phyloP scores from a whole-genome alignment of 1,140 invertebrate species.

The Nasonia vitripennis region DNA sequence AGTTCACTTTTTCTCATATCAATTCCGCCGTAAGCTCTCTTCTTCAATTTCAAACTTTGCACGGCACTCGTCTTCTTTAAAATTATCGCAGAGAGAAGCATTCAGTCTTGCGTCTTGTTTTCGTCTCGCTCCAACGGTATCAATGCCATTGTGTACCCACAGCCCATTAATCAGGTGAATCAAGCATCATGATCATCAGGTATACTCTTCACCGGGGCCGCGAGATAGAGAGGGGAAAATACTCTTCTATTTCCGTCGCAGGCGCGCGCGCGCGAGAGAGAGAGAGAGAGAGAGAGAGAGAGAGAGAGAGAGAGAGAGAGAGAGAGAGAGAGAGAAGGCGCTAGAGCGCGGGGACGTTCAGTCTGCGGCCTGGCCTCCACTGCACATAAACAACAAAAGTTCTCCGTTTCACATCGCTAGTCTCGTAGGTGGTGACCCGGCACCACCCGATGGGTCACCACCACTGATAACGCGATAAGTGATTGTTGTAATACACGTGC shows the following conservation, averaged over 20 bases:
- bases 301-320: constrained; percentile 59
- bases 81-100: no score
- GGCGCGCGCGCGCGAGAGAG: background rate
- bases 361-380: constrained; percentile 65
- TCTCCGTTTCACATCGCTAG: constrained; percentile 5
- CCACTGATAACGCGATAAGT: constrained; percentile 20
- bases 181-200: background rate
- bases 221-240: constrained; percentile 33
- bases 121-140: no score
- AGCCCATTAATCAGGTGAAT: constrained; percentile 53
- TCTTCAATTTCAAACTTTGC: no score
- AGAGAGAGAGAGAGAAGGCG: constrained; percentile 52
- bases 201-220: background rate
- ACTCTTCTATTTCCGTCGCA: background rate
- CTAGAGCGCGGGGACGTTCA: constrained; percentile 66
- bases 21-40: no score
- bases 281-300: constrained; percentile 47
- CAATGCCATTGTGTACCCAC: background rate
- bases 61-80: no score
- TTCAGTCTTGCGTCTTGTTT: no score
- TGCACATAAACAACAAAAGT: background rate
- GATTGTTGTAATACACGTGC: background rate
- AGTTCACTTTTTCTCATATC: no score
- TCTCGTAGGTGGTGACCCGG: constrained; percentile 43
- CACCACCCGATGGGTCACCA: constrained; percentile 20